Evolutionary conservation across 2,888 invertebrate species (phyloP).

Genomic region (Thalpophila matura): DNA sequence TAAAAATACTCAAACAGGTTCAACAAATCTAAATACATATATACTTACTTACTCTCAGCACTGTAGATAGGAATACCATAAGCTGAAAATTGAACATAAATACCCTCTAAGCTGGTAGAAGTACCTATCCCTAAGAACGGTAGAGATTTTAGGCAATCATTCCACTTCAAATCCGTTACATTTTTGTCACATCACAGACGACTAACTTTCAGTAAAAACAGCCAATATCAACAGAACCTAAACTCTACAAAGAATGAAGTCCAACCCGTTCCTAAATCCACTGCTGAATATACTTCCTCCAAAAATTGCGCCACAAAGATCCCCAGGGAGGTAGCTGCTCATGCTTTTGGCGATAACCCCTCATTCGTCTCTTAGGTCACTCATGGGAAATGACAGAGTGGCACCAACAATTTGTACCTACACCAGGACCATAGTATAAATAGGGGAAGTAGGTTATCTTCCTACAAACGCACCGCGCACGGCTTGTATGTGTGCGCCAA

Average conservation of each 20-base stretch:
- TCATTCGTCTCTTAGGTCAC: constrained; percentile 37
- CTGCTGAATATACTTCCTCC: constrained; percentile 17
- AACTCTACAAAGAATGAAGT: neutral
- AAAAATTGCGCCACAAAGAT: constrained; percentile 11
- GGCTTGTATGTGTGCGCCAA: no score
- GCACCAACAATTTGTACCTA: constrained; percentile 32
- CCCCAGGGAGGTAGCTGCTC: constrained; percentile 16
- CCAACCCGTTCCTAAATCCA: neutral
- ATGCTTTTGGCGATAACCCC: constrained; percentile 29
- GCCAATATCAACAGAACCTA: no score
- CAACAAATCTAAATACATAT: neutral
- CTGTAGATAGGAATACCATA: no score
- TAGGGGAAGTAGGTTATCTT: neutral
- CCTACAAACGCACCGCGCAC: no score
- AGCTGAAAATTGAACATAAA: no score
- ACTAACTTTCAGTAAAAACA: no score
- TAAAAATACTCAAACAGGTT: no score
- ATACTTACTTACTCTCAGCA: neutral
- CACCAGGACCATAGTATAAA: constrained; percentile 4
- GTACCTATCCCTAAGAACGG: no score
- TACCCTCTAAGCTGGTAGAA: no score
- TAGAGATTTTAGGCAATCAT: no score
- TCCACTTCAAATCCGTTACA: no score
- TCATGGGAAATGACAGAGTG: constrained; percentile 53
- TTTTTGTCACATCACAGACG: neutral